phyloP scores from a whole-genome alignment of 2,113 vertebrate genomes.

The Hystrix brachyura region DNA sequence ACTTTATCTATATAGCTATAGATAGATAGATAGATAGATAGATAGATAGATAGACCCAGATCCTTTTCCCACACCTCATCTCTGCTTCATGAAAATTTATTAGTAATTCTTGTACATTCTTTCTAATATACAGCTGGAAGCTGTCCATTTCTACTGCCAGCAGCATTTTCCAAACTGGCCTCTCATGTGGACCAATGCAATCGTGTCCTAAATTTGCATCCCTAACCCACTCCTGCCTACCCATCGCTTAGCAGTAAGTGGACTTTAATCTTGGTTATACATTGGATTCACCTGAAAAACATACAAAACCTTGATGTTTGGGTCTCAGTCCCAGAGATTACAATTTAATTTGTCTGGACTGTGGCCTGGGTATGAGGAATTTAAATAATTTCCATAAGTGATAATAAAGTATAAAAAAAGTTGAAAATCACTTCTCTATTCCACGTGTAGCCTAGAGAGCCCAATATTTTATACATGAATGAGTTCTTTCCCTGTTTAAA shows the following conservation, averaged over 20 bases:
- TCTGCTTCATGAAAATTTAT: neutral
- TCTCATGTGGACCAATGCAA: neutral
- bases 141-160: neutral
- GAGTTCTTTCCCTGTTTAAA: neutral
- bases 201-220: neutral
- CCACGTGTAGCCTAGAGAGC: neutral
- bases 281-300: neutral
- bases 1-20: too few relatives aligned
- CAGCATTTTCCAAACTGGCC: neutral
- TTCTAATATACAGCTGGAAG: neutral
- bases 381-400: neutral
- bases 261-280: neutral
- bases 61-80: neutral
- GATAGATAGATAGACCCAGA: neutral
- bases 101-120: constrained; percentile 6
- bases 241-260: neutral
- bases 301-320: neutral
- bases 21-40: too few relatives aligned
- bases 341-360: neutral
- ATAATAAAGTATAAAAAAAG: neutral
- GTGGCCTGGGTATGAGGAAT: neutral
- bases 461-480: neutral
- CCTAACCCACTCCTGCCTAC: neutral
- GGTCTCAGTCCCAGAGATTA: neutral
- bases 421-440: neutral